Conservation (phyloP, 2,797 vertebrate genomes). For the Lutjanus argentimaculatus region DNA sequence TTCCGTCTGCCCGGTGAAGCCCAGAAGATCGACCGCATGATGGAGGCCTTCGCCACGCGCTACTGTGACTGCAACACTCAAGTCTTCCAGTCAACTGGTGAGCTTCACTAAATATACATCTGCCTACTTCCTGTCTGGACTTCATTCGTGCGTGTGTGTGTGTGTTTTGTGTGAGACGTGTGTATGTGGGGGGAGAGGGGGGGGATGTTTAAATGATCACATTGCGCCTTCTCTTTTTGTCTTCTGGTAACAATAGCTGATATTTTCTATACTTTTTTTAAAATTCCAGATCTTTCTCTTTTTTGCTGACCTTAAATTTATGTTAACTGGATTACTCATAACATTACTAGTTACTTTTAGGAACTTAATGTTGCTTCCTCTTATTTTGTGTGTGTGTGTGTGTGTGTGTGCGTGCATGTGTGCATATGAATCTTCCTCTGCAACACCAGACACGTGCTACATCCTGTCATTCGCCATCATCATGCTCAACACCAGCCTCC, state of each 20-base stretch:
- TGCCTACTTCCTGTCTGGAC: constrained; percentile 31
- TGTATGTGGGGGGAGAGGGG: not conserved
- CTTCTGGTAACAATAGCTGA: not conserved
- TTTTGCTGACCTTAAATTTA: not conserved
- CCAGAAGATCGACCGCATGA: constrained; percentile 98
- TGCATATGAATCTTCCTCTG: constrained; percentile 7
- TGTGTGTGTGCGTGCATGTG: not conserved
- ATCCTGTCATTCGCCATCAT: constrained; percentile 96
- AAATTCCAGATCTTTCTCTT: not conserved
- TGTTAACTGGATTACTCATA: too few relatives aligned
- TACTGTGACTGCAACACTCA: constrained; percentile 92
- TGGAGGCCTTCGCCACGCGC: constrained; percentile 94
- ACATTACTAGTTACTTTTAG: too few relatives aligned
- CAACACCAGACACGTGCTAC: constrained; percentile 92
- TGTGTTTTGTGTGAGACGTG: not conserved
- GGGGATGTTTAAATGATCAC: not conserved
- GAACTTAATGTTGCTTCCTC: not conserved
- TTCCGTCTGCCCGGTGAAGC: constrained; percentile 95
- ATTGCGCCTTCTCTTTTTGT: not conserved
- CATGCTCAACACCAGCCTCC: constrained; percentile 96
- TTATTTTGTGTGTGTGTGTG: not conserved
- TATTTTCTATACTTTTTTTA: not conserved
- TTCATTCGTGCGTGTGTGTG: not conserved
- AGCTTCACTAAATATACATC: constrained; percentile 4
- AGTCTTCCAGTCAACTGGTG: constrained; percentile 94